phyloP scores from a whole-genome alignment of 2,888 invertebrate species.

The Zygaena filipendulae region DNA sequence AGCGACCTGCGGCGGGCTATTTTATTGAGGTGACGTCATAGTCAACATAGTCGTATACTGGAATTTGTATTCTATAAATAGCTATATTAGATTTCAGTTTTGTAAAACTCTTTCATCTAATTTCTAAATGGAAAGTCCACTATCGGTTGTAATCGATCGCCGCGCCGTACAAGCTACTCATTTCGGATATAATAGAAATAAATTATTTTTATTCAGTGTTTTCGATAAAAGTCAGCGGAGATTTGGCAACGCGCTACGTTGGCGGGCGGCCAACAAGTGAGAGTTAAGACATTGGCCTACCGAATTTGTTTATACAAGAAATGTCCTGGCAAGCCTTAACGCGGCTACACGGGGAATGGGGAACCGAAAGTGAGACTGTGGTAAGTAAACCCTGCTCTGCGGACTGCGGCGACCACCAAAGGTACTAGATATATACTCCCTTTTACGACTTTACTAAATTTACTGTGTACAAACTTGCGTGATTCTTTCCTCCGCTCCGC shows the following conservation, averaged over 20 bases:
- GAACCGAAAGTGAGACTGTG: neutral
- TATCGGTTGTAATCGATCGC: too few relatives aligned
- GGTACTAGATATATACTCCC: too few relatives aligned
- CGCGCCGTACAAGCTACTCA: slow-evolving; percentile 23
- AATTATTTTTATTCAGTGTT: slow-evolving; percentile 47
- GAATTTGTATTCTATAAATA: too few relatives aligned
- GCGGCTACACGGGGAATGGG: slow-evolving; percentile 26
- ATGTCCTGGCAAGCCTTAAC: slow-evolving; percentile 19
- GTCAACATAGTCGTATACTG: too few relatives aligned
- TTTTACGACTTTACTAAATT: neutral
- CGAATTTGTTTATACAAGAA: slow-evolving; percentile 50
- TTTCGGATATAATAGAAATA: slow-evolving; percentile 39
- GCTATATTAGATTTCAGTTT: too few relatives aligned
- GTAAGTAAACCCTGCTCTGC: neutral
- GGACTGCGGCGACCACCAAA: too few relatives aligned
- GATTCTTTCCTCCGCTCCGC: neutral
- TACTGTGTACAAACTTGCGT: neutral
- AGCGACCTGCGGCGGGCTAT: too few relatives aligned
- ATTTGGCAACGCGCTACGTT: slow-evolving; percentile 36
- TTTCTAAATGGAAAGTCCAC: too few relatives aligned
- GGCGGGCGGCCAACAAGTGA: slow-evolving; percentile 55
- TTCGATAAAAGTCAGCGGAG: slow-evolving; percentile 43
- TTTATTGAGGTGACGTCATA: too few relatives aligned
- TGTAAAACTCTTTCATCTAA: too few relatives aligned
- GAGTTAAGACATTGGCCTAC: slow-evolving; percentile 59